phyloP scores from a whole-genome alignment of 2,113 vertebrate species.

The Axis porcinus region DNA sequence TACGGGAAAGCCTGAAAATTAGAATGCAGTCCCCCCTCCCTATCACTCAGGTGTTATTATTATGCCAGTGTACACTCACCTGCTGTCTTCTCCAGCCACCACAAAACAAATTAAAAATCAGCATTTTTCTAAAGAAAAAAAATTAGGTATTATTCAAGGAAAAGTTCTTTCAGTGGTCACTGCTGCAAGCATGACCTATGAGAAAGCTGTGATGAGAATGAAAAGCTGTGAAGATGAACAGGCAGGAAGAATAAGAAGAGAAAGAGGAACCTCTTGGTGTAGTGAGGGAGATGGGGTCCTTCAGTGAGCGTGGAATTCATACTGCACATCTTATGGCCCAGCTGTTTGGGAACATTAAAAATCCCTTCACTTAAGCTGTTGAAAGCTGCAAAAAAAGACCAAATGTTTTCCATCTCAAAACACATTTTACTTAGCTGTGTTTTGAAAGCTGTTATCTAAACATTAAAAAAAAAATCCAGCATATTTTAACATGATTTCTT shows the following conservation, averaged over 20 bases:
- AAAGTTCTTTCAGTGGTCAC: background rate
- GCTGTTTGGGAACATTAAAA: slow-evolving; percentile 70
- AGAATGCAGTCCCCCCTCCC: background rate
- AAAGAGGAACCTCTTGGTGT: background rate
- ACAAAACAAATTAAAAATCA: background rate
- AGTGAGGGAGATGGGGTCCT: slow-evolving; percentile 5
- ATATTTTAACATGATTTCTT: slow-evolving; percentile 78
- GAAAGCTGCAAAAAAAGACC: slow-evolving; percentile 76
- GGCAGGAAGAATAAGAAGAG: background rate
- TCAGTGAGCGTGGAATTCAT: slow-evolving; percentile 44
- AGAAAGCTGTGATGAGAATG: background rate
- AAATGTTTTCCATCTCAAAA: slow-evolving; percentile 80
- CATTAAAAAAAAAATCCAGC: slow-evolving; percentile 63
- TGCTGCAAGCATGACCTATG: background rate
- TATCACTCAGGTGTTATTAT: background rate
- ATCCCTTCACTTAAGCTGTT: slow-evolving; percentile 74
- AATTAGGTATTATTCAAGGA: background rate
- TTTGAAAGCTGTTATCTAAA: slow-evolving; percentile 80
- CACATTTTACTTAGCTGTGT: slow-evolving; percentile 74
- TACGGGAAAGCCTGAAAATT: background rate
- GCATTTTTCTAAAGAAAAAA: background rate
- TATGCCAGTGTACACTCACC: background rate
- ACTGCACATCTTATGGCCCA: slow-evolving; percentile 51
- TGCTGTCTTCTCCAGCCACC: background rate
- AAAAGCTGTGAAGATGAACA: background rate